These are phyloP conservation scores for Zaprionus tsacasi DNA, from an alignment of 1,140 invertebrate species.

Conservation along the genomic window DNA sequence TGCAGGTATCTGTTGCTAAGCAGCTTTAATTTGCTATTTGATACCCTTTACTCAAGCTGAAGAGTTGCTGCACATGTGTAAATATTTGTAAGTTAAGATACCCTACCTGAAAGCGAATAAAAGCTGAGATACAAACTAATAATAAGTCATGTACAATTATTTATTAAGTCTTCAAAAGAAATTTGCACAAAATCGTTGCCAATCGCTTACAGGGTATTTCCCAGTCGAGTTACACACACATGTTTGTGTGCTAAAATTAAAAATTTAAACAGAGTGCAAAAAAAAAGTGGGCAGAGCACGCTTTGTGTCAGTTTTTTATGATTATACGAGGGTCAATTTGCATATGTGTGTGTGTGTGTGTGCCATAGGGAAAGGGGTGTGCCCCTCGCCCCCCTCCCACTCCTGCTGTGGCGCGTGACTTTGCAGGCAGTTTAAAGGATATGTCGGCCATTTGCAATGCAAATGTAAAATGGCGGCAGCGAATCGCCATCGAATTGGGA, in stretches of 20 bases:
- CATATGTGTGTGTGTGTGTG: constrained; percentile 12
- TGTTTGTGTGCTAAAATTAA: constrained; percentile 19
- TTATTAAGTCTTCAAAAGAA: background rate
- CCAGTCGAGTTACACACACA: background rate
- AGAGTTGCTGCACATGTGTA: background rate
- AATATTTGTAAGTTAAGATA: background rate
- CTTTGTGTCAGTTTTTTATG: constrained; percentile 29
- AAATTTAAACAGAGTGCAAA: constrained; percentile 37
- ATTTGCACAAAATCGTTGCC: background rate
- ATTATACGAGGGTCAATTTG: constrained; percentile 48
- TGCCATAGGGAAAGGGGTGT: background rate
- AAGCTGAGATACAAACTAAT: background rate
- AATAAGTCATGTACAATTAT: background rate
- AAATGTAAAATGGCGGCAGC: constrained; percentile 51
- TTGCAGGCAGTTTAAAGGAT: constrained; percentile 60
- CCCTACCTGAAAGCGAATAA: background rate
- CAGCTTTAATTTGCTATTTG: background rate
- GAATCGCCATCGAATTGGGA: constrained; percentile 37
- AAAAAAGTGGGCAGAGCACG: constrained; percentile 2
- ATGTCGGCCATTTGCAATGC: constrained; percentile 72
- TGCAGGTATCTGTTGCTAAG: background rate
- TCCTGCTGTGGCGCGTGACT: constrained; percentile 55
- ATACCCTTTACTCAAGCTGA: fast-evolving
- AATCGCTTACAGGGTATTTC: background rate
- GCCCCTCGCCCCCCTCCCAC: background rate